Conservation (phyloP, 2,797 vertebrate species). For the Hippoglossus hippoglossus region DNA sequence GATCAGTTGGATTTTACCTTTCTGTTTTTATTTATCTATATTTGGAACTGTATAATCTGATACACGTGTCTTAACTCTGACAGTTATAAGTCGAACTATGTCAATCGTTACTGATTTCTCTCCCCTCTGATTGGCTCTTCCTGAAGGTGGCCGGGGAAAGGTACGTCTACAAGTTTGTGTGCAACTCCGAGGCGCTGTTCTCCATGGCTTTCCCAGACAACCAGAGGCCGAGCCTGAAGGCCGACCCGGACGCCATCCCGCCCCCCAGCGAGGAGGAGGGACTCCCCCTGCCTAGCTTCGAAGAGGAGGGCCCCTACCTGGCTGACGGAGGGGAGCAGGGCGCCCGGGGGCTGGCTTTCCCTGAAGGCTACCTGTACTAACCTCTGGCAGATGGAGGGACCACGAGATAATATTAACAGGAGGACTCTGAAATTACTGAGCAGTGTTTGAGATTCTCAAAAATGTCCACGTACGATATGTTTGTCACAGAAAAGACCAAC, state of each 20-base stretch:
- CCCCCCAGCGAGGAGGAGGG: constrained; percentile 86
- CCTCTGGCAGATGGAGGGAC: constrained; percentile 14
- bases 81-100: background rate
- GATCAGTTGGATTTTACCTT: background rate
- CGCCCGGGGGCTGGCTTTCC: constrained; percentile 82
- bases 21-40: background rate
- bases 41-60: too few species aligned
- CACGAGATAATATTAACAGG: background rate
- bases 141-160: constrained; percentile 93
- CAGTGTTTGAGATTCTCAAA: constrained; percentile 37
- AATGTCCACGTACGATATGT: background rate
- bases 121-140: background rate
- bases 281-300: constrained; percentile 87
- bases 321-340: constrained; percentile 86
- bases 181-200: constrained; percentile 93
- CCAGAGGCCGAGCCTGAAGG: constrained; percentile 92
- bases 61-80: too few species aligned
- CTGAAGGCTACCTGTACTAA: constrained; percentile 90
- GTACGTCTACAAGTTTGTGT: constrained; percentile 97
- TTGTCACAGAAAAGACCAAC: background rate
- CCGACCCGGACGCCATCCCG: constrained; percentile 85
- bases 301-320: constrained; percentile 87
- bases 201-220: constrained; percentile 96
- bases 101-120: background rate
- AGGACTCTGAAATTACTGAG: constrained; percentile 41